A percentile compares a stretch with the other conserved stretches of the same genome.
phyloP scores from a whole-genome alignment of 2,797 vertebrate species.

The Premnoplex brunnescens region DNA sequence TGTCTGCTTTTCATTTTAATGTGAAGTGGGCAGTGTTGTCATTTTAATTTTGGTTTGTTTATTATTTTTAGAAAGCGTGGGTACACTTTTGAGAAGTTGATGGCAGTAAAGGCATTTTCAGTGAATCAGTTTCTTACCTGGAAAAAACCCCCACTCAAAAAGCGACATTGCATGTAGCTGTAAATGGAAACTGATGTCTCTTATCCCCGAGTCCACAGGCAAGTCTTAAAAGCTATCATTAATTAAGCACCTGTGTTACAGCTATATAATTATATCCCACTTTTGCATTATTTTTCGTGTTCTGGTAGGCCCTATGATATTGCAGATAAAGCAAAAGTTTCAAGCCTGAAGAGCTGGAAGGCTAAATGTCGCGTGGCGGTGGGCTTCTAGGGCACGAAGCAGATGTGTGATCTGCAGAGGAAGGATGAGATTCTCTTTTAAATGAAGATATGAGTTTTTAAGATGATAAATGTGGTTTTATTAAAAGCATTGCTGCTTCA shows the following conservation, averaged over 20 bases:
- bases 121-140: background rate
- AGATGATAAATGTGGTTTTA: background rate
- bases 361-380: fast-evolving
- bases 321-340: background rate
- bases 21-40: background rate
- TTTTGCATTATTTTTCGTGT: background rate
- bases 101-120: background rate
- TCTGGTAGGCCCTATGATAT: background rate
- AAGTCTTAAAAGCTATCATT: background rate
- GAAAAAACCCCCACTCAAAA: background rate
- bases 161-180: background rate
- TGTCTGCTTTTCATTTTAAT: background rate
- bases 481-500: background rate
- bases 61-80: slow-evolving; percentile 18
- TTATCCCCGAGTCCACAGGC: background rate
- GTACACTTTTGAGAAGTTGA: background rate
- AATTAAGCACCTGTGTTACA: background rate
- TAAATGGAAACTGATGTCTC: background rate
- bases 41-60: background rate
- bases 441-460: background rate
- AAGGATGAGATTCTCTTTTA: background rate
- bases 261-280: background rate
- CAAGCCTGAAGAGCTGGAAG: background rate
- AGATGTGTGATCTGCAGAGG: background rate
- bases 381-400: background rate